A percentile compares a stretch with the other conserved stretches of the same genome.
phyloP scores from a whole-genome alignment of 2,797 vertebrate species.

The Limosa lapponica region DNA sequence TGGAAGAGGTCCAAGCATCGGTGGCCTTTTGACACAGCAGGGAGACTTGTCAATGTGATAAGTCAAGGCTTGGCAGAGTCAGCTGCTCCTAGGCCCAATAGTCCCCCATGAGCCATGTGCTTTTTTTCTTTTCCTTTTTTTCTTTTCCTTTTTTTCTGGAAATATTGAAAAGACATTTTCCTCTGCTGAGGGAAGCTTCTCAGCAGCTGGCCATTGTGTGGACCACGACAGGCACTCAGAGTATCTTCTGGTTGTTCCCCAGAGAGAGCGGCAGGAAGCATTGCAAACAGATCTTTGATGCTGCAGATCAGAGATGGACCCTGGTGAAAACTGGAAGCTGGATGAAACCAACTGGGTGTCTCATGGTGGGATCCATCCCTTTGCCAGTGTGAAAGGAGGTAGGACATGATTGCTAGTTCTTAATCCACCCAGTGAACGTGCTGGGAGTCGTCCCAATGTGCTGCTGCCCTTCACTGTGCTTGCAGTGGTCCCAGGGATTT shows the following conservation, averaged over 20 bases:
- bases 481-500: neutral
- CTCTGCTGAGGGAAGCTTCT: neutral
- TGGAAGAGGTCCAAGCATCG: neutral
- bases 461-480: neutral
- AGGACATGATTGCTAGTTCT: slow-evolving; percentile 26
- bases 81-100: neutral
- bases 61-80: neutral
- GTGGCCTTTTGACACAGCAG: neutral
- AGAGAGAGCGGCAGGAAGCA: slow-evolving; percentile 15
- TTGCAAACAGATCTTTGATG: slow-evolving; percentile 38
- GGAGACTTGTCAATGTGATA: neutral
- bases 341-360: slow-evolving; percentile 79
- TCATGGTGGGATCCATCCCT: slow-evolving; percentile 72
- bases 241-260: slow-evolving; percentile 58
- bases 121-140: neutral
- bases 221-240: neutral
- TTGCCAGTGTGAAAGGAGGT: slow-evolving; percentile 75
- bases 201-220: neutral
- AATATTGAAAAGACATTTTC: neutral
- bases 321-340: slow-evolving; percentile 77
- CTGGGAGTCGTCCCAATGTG: neutral
- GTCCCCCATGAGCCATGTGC: fast-evolving
- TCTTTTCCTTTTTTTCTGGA: neutral
- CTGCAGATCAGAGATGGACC: slow-evolving; percentile 75
- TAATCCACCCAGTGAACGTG: neutral